Conservation (phyloP, 2,888 invertebrate species). For the Entomobrya multifasciata region DNA sequence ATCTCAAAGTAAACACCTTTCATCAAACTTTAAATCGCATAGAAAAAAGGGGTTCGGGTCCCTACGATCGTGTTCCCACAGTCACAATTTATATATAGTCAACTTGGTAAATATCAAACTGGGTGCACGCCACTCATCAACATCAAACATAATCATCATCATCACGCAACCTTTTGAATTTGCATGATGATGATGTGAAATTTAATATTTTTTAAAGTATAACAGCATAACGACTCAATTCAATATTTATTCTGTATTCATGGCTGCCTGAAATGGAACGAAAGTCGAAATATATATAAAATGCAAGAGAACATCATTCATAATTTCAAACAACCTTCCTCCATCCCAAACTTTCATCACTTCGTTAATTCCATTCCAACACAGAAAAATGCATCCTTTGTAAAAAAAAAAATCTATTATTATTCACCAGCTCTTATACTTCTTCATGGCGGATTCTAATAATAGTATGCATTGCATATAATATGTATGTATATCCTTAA, state of each 20-base stretch:
- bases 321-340: constrained; percentile 47
- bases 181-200: constrained; percentile 1
- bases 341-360: constrained; percentile 61
- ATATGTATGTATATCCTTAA: too few relatives aligned
- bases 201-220: neutral
- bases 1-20: too few relatives aligned
- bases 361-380: constrained; percentile 61
- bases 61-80: constrained; percentile 7
- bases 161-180: constrained; percentile 17
- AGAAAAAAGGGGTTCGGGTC: too few relatives aligned
- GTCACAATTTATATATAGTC: neutral
- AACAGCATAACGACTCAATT: neutral
- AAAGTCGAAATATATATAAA: constrained; percentile 4
- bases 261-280: neutral
- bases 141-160: neutral
- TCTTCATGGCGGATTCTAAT: neutral
- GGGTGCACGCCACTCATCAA: too few relatives aligned
- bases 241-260: neutral
- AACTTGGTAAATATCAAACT: neutral
- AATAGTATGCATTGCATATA: neutral
- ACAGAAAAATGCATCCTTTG: constrained; percentile 34
- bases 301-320: constrained; percentile 57
- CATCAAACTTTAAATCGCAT: too few relatives aligned
- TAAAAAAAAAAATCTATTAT: neutral
- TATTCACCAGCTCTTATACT: neutral